phyloP scores from a whole-genome alignment of 1,140 invertebrate genomes.

The Pseudomyrmex concolor region DNA sequence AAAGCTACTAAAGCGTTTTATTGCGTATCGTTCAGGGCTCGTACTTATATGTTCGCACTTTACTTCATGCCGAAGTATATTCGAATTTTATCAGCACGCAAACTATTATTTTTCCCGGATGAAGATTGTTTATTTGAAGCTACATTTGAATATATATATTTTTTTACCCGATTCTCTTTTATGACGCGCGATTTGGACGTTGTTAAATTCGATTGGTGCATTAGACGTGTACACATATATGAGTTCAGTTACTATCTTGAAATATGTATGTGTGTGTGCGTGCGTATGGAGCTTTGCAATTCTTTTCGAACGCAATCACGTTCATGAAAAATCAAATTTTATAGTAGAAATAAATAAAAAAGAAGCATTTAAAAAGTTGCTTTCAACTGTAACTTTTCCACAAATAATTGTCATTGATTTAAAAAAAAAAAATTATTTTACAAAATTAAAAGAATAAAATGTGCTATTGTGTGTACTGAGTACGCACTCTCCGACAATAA shows the following conservation, averaged over 20 bases:
- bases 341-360: not conserved
- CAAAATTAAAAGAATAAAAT: conserved; percentile 20
- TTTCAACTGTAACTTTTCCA: not conserved
- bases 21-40: conserved; percentile 33
- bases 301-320: not conserved
- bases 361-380: not conserved
- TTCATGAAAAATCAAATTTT: not conserved
- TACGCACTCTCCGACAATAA: conserved; percentile 46
- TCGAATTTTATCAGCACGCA: not conserved
- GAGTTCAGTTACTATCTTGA: conserved; percentile 41
- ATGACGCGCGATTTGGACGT: not conserved
- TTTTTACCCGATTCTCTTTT: not conserved
- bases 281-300: too few relatives aligned
- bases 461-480: not conserved
- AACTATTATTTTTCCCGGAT: conserved; percentile 4
- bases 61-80: not conserved
- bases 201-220: not conserved
- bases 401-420: not conserved
- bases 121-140: not conserved
- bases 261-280: not conserved
- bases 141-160: not conserved
- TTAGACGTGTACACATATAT: conserved; percentile 45
- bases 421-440: conserved; percentile 9
- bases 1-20: conserved; percentile 33
- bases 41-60: conserved; percentile 31